phyloP scores from a whole-genome alignment of 2,113 vertebrate genomes.

The Willisornis vidua region DNA sequence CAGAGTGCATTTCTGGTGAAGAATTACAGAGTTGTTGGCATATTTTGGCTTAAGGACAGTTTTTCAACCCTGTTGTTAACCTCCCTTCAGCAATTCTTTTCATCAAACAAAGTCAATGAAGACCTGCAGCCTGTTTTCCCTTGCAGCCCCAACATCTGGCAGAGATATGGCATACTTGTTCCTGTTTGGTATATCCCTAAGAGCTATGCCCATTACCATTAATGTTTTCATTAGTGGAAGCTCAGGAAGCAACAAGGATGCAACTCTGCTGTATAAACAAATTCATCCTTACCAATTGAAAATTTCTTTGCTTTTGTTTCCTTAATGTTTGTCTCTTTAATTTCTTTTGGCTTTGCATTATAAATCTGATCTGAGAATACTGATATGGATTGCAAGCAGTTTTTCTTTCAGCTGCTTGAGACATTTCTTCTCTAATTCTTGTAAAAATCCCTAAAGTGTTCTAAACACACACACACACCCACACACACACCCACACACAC shows the following conservation, averaged over 20 bases:
- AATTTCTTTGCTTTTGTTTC: not conserved
- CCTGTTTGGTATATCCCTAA: not conserved
- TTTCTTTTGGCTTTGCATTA: not conserved
- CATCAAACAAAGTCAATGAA: not conserved
- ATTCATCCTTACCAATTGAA: not conserved
- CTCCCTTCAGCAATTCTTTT: not conserved
- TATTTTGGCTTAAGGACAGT: not conserved
- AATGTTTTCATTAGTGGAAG: not conserved
- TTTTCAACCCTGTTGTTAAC: not conserved
- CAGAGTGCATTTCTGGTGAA: not conserved
- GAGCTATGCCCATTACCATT: not conserved
- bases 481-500: too few species aligned
- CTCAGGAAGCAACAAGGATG: not conserved
- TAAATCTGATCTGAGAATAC: not conserved
- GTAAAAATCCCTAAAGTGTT: not conserved
- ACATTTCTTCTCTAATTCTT: not conserved
- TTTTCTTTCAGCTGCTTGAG: not conserved
- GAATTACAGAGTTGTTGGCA: not conserved
- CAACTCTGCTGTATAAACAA: not conserved
- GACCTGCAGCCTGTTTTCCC: not conserved
- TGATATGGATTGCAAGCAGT: not conserved
- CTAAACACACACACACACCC: not conserved
- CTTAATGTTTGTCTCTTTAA: not conserved
- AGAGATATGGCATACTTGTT: not conserved
- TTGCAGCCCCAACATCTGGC: not conserved